A percentile compares a stretch with the other conserved stretches of the same genome.
Conservation (phyloP, 92 coral and sea anemone genomes). For the Plumapathes pennacea region DNA sequence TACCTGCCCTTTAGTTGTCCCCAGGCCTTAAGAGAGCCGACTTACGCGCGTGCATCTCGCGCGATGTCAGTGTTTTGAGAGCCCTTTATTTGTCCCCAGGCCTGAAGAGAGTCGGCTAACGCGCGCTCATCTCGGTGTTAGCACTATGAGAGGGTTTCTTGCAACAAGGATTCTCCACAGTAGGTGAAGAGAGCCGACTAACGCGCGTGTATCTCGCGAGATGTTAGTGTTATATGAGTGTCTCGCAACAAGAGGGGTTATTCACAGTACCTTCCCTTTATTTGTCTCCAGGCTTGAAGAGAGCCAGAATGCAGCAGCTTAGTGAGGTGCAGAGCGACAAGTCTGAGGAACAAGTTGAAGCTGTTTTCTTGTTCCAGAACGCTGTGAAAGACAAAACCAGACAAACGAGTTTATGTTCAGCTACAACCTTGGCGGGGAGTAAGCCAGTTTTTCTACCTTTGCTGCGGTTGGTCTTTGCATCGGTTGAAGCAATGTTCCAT, state of each 20-base stretch:
- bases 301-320: slow-evolving; percentile 67
- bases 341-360: slow-evolving; percentile 68
- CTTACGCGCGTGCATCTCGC: too few species aligned
- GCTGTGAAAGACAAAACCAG: slow-evolving; percentile 18
- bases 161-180: slow-evolving; percentile 97
- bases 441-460: slow-evolving; percentile 36
- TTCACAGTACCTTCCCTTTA: slow-evolving; percentile 85
- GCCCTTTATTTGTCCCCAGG: slow-evolving; percentile 96
- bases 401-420: neutral
- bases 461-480: slow-evolving; percentile 21
- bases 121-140: too few species aligned
- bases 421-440: neutral
- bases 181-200: slow-evolving; percentile 77
- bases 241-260: too few species aligned
- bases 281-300: slow-evolving; percentile 89
- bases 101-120: slow-evolving; percentile 76
- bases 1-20: slow-evolving; percentile 98
- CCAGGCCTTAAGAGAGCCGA: slow-evolving; percentile 88
- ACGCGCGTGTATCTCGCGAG: too few species aligned
- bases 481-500: slow-evolving; percentile 68
- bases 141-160: too few species aligned
- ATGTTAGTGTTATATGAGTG: too few species aligned
- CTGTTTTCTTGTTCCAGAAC: slow-evolving; percentile 77
- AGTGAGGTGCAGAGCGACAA: slow-evolving; percentile 76
- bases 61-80: too few species aligned